phyloP scores from a whole-genome alignment of 1,140 invertebrate genomes.

The Atta cephalotes region DNA sequence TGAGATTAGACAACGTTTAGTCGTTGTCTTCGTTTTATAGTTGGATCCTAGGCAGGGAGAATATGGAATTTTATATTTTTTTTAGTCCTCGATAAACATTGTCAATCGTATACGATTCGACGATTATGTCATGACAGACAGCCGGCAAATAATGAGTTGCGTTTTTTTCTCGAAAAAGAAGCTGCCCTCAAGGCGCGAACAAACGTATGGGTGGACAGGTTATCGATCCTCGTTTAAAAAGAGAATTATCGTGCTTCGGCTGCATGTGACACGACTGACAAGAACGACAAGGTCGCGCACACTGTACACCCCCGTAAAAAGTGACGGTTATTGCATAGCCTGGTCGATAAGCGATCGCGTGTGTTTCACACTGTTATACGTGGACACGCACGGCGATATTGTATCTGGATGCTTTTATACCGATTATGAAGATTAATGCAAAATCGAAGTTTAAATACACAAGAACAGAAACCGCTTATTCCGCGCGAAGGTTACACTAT shows the following conservation, averaged over 20 bases:
- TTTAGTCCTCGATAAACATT: conserved; percentile 24
- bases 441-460: conserved; percentile 32
- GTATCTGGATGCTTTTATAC: background rate
- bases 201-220: conserved; percentile 8
- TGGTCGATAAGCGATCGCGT: conserved; percentile 66
- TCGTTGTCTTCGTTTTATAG: background rate
- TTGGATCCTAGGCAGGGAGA: no score
- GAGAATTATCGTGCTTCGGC: conserved; percentile 46
- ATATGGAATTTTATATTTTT: conserved; percentile 22
- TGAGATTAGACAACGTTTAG: background rate
- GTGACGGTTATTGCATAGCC: conserved; percentile 51
- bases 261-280: conserved; percentile 48
- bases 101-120: conserved; percentile 16
- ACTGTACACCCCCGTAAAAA: conserved; percentile 55
- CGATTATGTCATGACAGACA: conserved; percentile 24
- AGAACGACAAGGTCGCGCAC: conserved; percentile 63
- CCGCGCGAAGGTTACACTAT: no score
- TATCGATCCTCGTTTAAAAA: conserved; percentile 65
- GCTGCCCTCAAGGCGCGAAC: conserved; percentile 26
- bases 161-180: conserved; percentile 36
- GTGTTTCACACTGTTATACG: conserved; percentile 33
- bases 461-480: background rate
- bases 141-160: background rate
- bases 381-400: background rate
- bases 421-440: conserved; percentile 35